Conservation (phyloP, 2,113 vertebrate species). For the Casuarius casuarius region DNA sequence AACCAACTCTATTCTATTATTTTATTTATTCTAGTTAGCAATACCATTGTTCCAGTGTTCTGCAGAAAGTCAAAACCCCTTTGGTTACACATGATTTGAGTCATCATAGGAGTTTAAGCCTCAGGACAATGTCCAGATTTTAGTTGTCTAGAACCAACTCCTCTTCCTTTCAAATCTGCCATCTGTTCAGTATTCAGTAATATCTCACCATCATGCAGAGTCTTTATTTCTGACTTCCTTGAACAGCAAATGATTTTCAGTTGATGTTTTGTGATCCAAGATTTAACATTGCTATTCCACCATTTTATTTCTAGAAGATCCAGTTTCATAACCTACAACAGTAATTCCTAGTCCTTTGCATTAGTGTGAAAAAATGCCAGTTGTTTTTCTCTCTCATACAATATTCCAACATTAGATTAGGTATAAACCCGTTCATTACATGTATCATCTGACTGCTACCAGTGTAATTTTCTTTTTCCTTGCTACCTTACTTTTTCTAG, state of each 20-base stretch:
- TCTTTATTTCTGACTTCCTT: not conserved
- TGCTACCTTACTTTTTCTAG: not conserved
- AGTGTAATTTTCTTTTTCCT: not conserved
- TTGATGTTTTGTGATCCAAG: not conserved
- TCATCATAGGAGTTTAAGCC: not conserved
- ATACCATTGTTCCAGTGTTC: constrained; percentile 26
- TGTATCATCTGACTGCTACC: not conserved
- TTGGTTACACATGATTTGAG: not conserved
- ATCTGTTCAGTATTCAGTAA: not conserved
- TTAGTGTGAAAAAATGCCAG: not conserved
- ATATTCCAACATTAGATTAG: not conserved
- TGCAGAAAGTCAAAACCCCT: constrained; percentile 12
- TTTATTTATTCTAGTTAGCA: not conserved
- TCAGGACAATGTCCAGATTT: constrained; percentile 14
- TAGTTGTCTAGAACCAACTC: not conserved
- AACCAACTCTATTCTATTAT: not conserved
- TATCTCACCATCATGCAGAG: not conserved
- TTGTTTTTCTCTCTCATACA: not conserved
- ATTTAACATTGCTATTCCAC: not conserved
- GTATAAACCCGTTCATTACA: not conserved
- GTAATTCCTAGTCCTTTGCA: not conserved
- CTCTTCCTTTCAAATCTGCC: not conserved
- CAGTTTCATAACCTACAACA: not conserved
- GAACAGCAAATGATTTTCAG: not conserved
- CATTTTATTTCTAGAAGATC: not conserved